A percentile compares a stretch with the other conserved stretches of the same genome.
These are phyloP conservation scores for Psilopsiagon aymara DNA, from an alignment of 2,113 vertebrate genomes.

Conservation along the genomic window DNA sequence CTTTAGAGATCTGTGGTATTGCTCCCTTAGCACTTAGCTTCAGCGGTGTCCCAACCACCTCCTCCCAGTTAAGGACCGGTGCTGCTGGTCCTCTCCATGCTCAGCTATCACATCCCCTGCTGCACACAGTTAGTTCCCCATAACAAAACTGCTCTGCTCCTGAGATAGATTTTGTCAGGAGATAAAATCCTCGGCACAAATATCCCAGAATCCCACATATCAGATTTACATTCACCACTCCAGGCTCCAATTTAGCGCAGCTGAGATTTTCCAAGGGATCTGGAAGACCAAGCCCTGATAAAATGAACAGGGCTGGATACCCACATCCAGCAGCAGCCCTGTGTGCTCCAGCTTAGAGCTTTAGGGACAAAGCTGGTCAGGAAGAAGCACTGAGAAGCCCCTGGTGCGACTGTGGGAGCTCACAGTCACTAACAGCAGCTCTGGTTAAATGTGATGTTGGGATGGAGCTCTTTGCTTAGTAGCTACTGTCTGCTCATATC, in stretches of 20 bases:
- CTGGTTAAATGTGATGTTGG: background rate
- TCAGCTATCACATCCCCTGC: background rate
- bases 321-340: background rate
- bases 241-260: background rate
- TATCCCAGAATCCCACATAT: background rate
- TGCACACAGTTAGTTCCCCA: background rate
- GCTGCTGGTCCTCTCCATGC: background rate
- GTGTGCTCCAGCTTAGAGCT: background rate
- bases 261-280: background rate
- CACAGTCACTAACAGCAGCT: background rate
- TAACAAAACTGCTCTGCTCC: background rate
- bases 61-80: background rate
- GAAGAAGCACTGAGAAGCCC: background rate
- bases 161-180: background rate
- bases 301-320: background rate
- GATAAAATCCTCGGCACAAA: background rate
- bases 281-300: background rate
- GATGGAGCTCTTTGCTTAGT: background rate
- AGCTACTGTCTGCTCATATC: background rate
- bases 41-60: fast-evolving
- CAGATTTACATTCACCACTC: background rate
- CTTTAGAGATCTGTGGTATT: background rate
- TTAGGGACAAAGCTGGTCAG: background rate
- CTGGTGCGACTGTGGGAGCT: background rate
- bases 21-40: background rate